These are phyloP conservation scores for Chlorops oryzae DNA, from an alignment of 1,140 invertebrate species.

Conservation along the genomic window DNA sequence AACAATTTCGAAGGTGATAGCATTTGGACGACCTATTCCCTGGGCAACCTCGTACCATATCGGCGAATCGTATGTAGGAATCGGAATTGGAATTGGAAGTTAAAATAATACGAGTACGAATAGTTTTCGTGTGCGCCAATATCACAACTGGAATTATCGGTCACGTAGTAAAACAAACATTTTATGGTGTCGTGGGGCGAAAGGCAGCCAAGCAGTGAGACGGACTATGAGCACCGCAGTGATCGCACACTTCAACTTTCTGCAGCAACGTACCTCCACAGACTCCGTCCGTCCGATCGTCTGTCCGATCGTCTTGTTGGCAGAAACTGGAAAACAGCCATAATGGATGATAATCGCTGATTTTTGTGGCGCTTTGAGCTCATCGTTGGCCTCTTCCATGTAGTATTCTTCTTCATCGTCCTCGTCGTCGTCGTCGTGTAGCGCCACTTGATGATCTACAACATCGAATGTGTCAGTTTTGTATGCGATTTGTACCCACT, in stretches of 20 bases:
- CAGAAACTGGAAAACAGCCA: constrained; percentile 15
- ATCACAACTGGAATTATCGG: constrained; percentile 14
- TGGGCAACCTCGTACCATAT: too few species aligned
- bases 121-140: too few species aligned
- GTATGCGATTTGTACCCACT: too few species aligned
- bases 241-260: not conserved
- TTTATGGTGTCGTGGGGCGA: not conserved
- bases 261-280: not conserved
- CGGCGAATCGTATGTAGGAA: too few species aligned
- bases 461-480: too few species aligned
- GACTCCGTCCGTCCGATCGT: not conserved
- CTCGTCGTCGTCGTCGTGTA: constrained; percentile 13
- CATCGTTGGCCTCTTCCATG: constrained; percentile 1
- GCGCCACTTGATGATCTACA: constrained; percentile 20
- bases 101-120: too few species aligned
- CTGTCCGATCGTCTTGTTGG: not conserved
- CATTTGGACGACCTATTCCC: too few species aligned
- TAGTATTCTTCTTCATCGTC: not conserved
- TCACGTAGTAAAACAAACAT: constrained; percentile 18
- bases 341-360: constrained; percentile 21
- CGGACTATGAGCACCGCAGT: not conserved
- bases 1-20: too few species aligned
- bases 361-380: too few species aligned
- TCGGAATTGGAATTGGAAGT: too few species aligned
- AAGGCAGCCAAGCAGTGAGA: not conserved